These are phyloP conservation scores for Muntiacus reevesi DNA, from an alignment of 2,113 vertebrate genomes.

Conservation along the genomic window DNA sequence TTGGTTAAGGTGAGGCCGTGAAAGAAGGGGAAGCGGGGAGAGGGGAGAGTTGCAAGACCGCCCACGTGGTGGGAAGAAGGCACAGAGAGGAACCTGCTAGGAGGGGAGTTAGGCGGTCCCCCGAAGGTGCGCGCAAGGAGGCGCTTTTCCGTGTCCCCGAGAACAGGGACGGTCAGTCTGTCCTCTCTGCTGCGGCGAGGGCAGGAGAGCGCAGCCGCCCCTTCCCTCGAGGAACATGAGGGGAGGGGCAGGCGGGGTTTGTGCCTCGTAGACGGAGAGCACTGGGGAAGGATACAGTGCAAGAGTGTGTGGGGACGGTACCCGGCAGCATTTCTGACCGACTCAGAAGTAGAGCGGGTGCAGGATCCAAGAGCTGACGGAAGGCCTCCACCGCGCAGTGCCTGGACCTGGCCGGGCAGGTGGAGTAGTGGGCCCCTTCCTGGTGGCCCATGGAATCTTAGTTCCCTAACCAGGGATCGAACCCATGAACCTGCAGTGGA, in stretches of 20 bases:
- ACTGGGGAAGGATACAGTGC: accelerated
- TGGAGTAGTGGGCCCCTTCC: accelerated
- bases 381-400: not conserved
- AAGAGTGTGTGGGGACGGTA: accelerated
- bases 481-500: not conserved
- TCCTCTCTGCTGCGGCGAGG: not conserved
- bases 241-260: not conserved
- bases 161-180: accelerated
- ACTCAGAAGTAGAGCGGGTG: no score
- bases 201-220: no score
- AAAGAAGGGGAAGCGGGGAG: accelerated
- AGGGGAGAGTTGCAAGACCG: not conserved
- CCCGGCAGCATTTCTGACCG: not conserved
- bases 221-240: not conserved
- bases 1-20: accelerated
- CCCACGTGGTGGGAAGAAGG: not conserved
- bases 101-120: not conserved
- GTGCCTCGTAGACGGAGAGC: no score
- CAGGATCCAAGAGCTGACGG: accelerated
- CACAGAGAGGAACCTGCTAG: not conserved
- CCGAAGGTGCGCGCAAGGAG: accelerated
- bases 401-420: accelerated
- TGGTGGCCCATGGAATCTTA: not conserved
- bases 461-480: not conserved
- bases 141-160: not conserved